Conservation (phyloP, 2,797 vertebrate genomes). For the Chelon labrosus region DNA sequence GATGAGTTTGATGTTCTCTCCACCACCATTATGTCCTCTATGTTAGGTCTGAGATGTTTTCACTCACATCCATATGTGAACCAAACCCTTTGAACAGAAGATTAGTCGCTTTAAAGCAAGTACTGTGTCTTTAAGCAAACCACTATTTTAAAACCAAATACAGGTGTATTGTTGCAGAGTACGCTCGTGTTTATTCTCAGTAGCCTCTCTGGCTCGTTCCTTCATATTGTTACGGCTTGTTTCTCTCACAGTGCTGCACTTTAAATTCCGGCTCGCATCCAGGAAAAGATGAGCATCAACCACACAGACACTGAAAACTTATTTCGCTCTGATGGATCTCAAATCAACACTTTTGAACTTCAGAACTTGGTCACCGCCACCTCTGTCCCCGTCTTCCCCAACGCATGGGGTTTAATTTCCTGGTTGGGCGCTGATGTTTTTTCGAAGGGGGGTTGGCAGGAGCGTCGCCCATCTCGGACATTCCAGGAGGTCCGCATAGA, state of each 20-base stretch:
- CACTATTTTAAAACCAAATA: too few species aligned
- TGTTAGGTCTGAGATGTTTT: too few species aligned
- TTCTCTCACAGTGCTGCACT: neutral
- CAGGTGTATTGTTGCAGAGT: too few species aligned
- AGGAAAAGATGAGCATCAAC: conserved; percentile 1
- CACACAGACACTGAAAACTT: neutral
- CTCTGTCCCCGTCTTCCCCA: conserved; percentile 23
- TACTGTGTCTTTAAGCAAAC: too few species aligned
- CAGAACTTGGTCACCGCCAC: neutral
- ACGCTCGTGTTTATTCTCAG: too few species aligned
- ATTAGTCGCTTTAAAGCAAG: too few species aligned
- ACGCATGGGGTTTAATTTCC: conserved; percentile 74
- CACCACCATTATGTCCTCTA: too few species aligned
- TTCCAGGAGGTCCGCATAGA: conserved; percentile 51
- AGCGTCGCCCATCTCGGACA: conserved; percentile 39
- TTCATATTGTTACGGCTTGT: neutral
- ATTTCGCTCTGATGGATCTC: conserved; percentile 1
- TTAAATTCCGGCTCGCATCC: neutral
- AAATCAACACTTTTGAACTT: neutral
- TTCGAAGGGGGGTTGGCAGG: conserved; percentile 12
- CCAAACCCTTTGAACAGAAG: too few species aligned
- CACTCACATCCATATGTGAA: too few species aligned
- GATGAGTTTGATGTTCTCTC: too few species aligned
- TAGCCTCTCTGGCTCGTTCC: neutral
- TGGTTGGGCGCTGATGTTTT: conserved; percentile 45